Percentiles rank a stretch among this genome's conserved stretches.
phyloP scores from a whole-genome alignment of 2,797 vertebrate genomes.

The Knipowitschia caucasica region DNA sequence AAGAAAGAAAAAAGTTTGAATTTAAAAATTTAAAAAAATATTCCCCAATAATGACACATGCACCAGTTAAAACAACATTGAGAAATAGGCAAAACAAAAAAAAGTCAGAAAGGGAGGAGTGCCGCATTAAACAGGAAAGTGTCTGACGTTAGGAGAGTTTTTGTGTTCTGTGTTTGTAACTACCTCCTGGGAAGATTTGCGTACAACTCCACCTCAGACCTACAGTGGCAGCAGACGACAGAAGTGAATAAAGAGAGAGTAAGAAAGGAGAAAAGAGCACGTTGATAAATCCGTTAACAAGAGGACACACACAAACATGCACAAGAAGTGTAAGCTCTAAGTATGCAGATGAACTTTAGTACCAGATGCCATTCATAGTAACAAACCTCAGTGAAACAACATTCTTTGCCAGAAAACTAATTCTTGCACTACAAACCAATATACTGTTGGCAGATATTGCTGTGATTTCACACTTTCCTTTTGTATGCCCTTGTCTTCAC shows the following conservation, averaged over 20 bases:
- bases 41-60: neutral
- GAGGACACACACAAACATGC: constrained; percentile 30
- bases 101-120: constrained; percentile 34
- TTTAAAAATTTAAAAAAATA: neutral
- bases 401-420: constrained; percentile 33
- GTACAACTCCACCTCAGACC: constrained; percentile 84
- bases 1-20: constrained; percentile 10
- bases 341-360: constrained; percentile 30
- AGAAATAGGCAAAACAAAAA: constrained; percentile 32
- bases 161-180: constrained; percentile 61
- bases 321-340: constrained; percentile 34
- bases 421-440: constrained; percentile 23
- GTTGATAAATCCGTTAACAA: constrained; percentile 41
- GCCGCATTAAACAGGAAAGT: constrained; percentile 18
- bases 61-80: constrained; percentile 24
- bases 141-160: constrained; percentile 25
- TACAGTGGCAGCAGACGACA: constrained; percentile 68
- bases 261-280: constrained; percentile 55
- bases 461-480: constrained; percentile 47
- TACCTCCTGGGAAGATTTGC: constrained; percentile 84
- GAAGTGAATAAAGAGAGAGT: constrained; percentile 53
- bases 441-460: constrained; percentile 39
- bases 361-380: constrained; percentile 21
- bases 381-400: constrained; percentile 37
- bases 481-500: constrained; percentile 38